phyloP scores from a whole-genome alignment of 1,140 invertebrate genomes.

The Drosophila fuyamai region DNA sequence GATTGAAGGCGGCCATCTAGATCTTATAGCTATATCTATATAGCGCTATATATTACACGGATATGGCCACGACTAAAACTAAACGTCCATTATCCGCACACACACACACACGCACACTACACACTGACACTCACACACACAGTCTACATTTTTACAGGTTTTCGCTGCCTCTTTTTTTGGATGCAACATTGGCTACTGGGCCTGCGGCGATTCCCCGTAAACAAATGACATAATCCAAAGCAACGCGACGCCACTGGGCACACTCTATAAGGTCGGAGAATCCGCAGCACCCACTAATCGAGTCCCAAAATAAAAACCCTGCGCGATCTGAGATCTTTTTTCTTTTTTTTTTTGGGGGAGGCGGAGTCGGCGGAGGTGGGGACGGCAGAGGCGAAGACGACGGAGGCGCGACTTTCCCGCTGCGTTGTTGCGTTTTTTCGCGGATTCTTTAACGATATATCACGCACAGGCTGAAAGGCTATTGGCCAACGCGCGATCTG shows the following conservation, averaged over 20 bases:
- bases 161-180: conserved; percentile 56
- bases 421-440: conserved; percentile 18
- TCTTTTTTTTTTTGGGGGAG: conserved; percentile 2
- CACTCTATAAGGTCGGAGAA: conserved; percentile 5
- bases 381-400: background rate
- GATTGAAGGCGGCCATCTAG: conserved; percentile 73
- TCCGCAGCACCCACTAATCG: background rate
- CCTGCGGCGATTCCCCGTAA: conserved; percentile 72
- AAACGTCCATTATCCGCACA: conserved; percentile 67
- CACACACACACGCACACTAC: conserved; percentile 42
- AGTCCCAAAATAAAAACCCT: conserved; percentile 14
- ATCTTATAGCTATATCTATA: conserved; percentile 41
- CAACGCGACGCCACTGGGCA: conserved; percentile 53
- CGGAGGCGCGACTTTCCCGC: conserved; percentile 8
- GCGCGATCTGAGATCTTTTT: conserved; percentile 8
- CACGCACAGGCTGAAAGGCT: background rate
- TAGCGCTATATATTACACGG: conserved; percentile 42
- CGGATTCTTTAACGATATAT: background rate
- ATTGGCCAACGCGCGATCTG: background rate
- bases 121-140: conserved; percentile 42
- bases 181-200: conserved; percentile 71
- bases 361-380: conserved; percentile 2
- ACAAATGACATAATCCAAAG: conserved; percentile 81
- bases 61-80: conserved; percentile 46
- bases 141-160: conserved; percentile 83